phyloP scores from a whole-genome alignment of 1,140 invertebrate genomes.

The Cydia pomonella region DNA sequence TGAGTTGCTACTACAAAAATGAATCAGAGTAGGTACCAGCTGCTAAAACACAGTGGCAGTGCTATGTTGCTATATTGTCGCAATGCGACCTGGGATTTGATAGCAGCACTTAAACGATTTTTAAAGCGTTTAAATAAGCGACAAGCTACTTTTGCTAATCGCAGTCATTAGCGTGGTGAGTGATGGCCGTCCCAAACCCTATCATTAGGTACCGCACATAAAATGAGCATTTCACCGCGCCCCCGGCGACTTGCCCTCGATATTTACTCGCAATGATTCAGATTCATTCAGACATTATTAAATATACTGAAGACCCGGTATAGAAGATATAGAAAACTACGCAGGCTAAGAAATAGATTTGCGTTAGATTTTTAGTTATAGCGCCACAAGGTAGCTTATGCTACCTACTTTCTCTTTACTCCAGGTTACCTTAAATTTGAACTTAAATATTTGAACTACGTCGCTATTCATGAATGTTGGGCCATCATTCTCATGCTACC shows the following conservation, averaged over 20 bases:
- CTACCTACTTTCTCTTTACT: no score
- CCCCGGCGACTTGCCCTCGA: conserved; percentile 7
- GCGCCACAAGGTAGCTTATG: no score
- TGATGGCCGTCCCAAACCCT: conserved; percentile 23
- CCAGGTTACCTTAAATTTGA: no score
- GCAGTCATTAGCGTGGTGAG: conserved; percentile 26
- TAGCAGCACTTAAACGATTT: conserved; percentile 22
- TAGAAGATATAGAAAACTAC: not conserved
- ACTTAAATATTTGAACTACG: no score
- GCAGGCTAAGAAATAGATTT: not conserved
- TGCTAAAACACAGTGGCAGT: no score
- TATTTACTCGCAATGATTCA: not conserved
- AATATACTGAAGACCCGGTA: not conserved
- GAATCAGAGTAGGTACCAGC: no score
- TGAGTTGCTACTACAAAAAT: conserved; percentile 34
- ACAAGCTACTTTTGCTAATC: conserved; percentile 2
- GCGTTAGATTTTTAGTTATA: no score
- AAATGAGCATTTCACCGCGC: conserved; percentile 32
- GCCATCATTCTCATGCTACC: no score
- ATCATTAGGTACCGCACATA: conserved; percentile 32
- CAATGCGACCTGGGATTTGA: not conserved
- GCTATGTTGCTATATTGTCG: not conserved
- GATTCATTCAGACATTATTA: conserved; percentile 5
- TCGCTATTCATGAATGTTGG: no score
- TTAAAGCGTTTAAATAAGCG: conserved; percentile 11